Conservation (phyloP, 2,797 vertebrate genomes). For the Hafferia zeledoni region DNA sequence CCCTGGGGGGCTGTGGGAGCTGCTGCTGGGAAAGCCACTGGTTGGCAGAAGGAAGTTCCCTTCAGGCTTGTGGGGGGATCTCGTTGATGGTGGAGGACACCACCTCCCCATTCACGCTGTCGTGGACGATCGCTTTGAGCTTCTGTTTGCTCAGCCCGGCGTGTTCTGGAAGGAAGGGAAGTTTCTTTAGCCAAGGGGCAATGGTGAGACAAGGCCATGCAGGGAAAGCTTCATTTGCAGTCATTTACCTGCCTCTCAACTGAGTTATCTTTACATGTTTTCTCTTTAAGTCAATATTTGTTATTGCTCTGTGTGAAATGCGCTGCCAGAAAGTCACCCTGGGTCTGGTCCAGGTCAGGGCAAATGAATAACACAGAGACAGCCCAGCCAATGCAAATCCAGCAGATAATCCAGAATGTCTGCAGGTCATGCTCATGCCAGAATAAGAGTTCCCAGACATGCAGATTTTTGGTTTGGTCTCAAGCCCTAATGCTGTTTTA, state of each 20-base stretch:
- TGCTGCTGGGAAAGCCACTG: neutral
- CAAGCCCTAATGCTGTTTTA: neutral
- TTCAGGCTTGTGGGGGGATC: conserved; percentile 70
- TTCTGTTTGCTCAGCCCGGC: conserved; percentile 6
- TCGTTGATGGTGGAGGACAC: conserved; percentile 76
- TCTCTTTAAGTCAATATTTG: conserved; percentile 6
- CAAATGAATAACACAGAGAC: neutral
- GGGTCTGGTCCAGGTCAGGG: conserved; percentile 26
- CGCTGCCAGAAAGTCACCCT: conserved; percentile 1
- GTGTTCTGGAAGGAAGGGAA: neutral
- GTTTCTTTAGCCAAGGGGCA: neutral
- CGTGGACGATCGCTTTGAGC: conserved; percentile 76
- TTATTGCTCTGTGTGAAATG: neutral
- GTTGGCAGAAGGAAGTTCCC: neutral
- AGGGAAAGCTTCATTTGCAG: neutral
- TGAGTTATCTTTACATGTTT: neutral
- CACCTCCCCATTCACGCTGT: conserved; percentile 77
- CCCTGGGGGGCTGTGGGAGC: neutral
- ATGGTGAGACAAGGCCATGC: neutral
- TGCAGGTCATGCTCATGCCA: conserved; percentile 21
- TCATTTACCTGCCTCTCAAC: neutral
- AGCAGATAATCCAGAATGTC: conserved; percentile 6
- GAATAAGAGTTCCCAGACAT: conserved; percentile 40
- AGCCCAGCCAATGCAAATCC: conserved; percentile 52
- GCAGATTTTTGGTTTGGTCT: conserved; percentile 52